Evolutionary conservation across 92 coral and sea anemone genomes (phyloP).

Genomic region (Muricea muricata): DNA sequence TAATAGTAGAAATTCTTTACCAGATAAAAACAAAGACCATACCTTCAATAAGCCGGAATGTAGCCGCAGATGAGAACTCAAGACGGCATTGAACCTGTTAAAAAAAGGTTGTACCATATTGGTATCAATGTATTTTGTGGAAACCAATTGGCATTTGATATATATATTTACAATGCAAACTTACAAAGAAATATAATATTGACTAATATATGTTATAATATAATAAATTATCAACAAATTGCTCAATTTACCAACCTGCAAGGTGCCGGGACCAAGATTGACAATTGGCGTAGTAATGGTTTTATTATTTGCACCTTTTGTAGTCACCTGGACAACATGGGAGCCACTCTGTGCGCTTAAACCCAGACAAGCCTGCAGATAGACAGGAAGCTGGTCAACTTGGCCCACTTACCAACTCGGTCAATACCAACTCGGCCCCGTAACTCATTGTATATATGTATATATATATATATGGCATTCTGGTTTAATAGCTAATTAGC

Average conservation of each 20-base stretch:
- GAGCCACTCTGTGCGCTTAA: conserved; percentile 46
- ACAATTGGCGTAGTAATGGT: conserved; percentile 65
- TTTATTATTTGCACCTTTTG: conserved; percentile 66
- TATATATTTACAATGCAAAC: neutral
- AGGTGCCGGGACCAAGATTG: conserved; percentile 56
- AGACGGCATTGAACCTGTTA: conserved; percentile 70
- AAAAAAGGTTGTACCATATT: neutral
- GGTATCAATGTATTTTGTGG: too few species aligned
- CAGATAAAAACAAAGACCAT: too few species aligned
- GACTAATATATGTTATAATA: neutral
- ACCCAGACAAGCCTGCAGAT: conserved; percentile 81
- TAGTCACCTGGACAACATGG: conserved; percentile 71
- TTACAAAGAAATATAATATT: neutral
- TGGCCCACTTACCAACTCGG: neutral
- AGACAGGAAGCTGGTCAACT: neutral
- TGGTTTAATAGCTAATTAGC: too few species aligned
- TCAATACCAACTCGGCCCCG: neutral
- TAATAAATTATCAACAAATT: too few species aligned
- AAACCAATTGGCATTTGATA: too few species aligned
- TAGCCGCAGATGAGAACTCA: conserved; percentile 69
- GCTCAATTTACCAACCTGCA: conserved; percentile 18
- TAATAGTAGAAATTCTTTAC: too few species aligned
- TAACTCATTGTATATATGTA: too few species aligned
- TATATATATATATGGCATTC: too few species aligned
- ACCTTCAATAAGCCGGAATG: conserved; percentile 81